Evolutionary conservation across 2,113 vertebrate species (phyloP).

Genomic region (Engraulis encrasicolus): DNA sequence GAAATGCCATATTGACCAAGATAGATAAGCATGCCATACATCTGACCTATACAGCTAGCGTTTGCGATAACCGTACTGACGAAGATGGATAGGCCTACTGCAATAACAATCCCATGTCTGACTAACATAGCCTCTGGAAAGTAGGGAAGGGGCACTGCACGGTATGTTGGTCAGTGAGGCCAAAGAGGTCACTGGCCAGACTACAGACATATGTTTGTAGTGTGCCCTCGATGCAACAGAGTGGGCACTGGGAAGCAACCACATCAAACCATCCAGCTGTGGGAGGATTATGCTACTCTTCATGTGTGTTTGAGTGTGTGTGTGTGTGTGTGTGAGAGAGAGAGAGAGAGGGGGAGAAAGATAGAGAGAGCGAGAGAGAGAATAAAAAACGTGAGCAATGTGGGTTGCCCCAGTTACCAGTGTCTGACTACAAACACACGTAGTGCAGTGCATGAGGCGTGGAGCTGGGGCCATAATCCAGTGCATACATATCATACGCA

Average conservation of each 20-base stretch:
- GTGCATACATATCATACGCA: neutral
- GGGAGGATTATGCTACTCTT: neutral
- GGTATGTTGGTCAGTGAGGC: neutral
- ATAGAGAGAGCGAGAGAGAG: neutral
- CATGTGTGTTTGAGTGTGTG: too few relatives aligned
- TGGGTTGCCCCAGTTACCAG: constrained; percentile 11
- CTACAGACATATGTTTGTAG: neutral
- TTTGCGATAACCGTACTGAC: too few relatives aligned
- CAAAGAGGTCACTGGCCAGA: neutral
- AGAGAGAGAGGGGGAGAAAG: too few relatives aligned
- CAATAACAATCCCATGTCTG: too few relatives aligned
- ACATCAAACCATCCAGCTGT: constrained; percentile 2
- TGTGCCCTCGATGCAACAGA: neutral
- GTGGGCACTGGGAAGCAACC: neutral
- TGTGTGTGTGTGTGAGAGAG: too few relatives aligned
- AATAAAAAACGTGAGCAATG: constrained; percentile 16
- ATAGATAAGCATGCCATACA: neutral
- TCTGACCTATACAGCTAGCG: too few relatives aligned
- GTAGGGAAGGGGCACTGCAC: neutral
- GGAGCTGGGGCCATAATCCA: neutral
- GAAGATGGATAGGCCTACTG: too few relatives aligned
- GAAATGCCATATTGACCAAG: neutral
- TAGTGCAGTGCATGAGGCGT: too few relatives aligned
- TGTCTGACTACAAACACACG: neutral
- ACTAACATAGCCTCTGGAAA: too few relatives aligned